These are phyloP conservation scores for Globodera rostochiensis DNA, from an alignment of 1,140 invertebrate species.

Conservation along the genomic window DNA sequence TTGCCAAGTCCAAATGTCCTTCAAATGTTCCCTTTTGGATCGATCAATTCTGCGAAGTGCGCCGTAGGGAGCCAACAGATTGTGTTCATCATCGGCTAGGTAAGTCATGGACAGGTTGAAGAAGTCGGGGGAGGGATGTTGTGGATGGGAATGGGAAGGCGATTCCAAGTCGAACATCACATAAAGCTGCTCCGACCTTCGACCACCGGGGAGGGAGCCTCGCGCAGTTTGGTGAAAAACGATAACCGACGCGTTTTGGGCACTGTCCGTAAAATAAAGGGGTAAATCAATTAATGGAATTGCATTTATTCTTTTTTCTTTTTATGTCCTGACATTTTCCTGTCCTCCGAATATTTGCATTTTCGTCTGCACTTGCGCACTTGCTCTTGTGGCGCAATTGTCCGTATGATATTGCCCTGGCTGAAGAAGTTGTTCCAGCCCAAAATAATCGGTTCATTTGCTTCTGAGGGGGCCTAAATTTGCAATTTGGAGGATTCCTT, in stretches of 20 bases:
- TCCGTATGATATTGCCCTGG: constrained; percentile 14
- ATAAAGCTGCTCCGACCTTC: constrained; percentile 17
- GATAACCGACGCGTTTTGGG: constrained; percentile 11
- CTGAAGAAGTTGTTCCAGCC: constrained; percentile 24
- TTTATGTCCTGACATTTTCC: not conserved
- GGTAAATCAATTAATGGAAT: not conserved
- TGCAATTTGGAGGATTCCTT: too few species aligned
- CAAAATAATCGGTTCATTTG: constrained; percentile 9
- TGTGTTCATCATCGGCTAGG: constrained; percentile 14
- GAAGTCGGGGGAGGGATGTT: not conserved
- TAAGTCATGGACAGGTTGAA: constrained; percentile 41
- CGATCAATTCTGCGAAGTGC: constrained; percentile 14
- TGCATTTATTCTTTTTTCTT: not conserved
- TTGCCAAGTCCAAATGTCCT: constrained; percentile 34
- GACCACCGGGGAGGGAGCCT: not conserved
- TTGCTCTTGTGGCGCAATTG: constrained; percentile 13
- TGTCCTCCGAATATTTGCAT: constrained; percentile 14
- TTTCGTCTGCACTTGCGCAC: constrained; percentile 6
- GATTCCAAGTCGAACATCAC: constrained; percentile 24
- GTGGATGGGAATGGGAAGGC: not conserved
- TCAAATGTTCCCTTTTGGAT: not conserved
- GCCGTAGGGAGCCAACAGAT: constrained; percentile 31
- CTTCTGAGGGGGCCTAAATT: not conserved
- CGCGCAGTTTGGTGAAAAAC: constrained; percentile 6
- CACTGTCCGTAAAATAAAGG: not conserved